Base-by-base conservation (phyloP, 2,113 vertebrate genomes). In the Neoarius graeffei region DNA sequence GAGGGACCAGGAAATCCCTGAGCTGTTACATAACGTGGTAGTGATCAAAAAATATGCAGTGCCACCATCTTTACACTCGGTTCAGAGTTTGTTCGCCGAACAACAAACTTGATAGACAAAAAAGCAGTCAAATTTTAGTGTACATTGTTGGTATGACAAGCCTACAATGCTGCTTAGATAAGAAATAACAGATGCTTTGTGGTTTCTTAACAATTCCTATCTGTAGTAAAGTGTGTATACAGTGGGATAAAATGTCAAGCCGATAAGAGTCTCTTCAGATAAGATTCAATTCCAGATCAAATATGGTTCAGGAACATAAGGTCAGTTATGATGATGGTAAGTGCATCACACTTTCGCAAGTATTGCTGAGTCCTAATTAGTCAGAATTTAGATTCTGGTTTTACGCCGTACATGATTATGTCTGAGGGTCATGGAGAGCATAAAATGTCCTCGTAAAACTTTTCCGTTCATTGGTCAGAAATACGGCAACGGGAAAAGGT, bases 1-100 rank as follows among this genome's bases (percentile, higher is more conserved):
- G 5, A 87, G 87, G 87, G 90, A 90, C 48, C 20, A 80, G 81
- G 81, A 90, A 90, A 30, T 87, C 90, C 85, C 90, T 62, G 54
- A 87, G 64, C 90, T 54, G 82, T 91, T 90, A 91, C 89, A 91
- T 91, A 91, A 91, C 89, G 6, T 11, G 57, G 56, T 71, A 30
- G 83, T 48, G 86, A 81, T 87, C 54, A 81, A 86, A 50, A 54
- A 87, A 84, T 60, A n/a, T 48, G 79, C 83, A 23, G 30, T 0
- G 17, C 7, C 10, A 7, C 35, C 74, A 74, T 88, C 57, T 76
- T 30, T 23, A 48, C 20, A n/a, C 83, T 86, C 85, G 60, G 42
- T 42, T 73, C 23, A 74, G 74, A 35, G 19, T 82, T 81, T 7
- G 56, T 81, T 67, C 14, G 17, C 42, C 20, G 14, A 17, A 57